These are phyloP conservation scores for Marmota flaviventris DNA, from an alignment of 2,113 vertebrate genomes.

Conservation along the genomic window DNA sequence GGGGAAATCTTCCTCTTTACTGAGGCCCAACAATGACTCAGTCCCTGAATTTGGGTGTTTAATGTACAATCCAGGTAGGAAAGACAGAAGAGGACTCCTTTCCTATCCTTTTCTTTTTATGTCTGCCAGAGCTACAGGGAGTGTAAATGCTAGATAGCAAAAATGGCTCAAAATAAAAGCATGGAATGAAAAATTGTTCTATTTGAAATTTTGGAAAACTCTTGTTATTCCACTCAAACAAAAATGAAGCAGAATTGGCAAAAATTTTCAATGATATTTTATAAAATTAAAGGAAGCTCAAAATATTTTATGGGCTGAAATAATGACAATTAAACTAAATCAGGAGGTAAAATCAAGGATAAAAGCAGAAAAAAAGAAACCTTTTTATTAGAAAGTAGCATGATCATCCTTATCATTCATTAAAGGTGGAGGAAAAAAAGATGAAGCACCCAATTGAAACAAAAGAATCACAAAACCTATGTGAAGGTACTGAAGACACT, in stretches of 20 bases:
- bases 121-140: background rate
- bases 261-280: background rate
- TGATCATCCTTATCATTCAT: constrained; percentile 59
- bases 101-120: background rate
- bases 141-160: background rate
- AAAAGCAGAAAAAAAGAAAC: background rate
- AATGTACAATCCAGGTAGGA: background rate
- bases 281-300: background rate
- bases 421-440: constrained; percentile 83
- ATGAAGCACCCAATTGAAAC: too few species aligned
- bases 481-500: too few species aligned
- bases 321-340: background rate
- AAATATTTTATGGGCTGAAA: constrained; percentile 53
- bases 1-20: background rate
- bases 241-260: constrained; percentile 53
- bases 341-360: background rate
- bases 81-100: background rate
- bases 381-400: constrained; percentile 2
- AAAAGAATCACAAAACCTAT: too few species aligned
- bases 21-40: too few species aligned
- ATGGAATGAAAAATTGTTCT: background rate
- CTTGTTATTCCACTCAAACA: background rate
- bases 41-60: background rate
- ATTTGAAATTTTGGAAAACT: constrained; percentile 23
- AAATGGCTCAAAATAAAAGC: background rate